Base-by-base conservation (phyloP, 2,888 invertebrate genomes). In the Stenodera caucasica region DNA sequence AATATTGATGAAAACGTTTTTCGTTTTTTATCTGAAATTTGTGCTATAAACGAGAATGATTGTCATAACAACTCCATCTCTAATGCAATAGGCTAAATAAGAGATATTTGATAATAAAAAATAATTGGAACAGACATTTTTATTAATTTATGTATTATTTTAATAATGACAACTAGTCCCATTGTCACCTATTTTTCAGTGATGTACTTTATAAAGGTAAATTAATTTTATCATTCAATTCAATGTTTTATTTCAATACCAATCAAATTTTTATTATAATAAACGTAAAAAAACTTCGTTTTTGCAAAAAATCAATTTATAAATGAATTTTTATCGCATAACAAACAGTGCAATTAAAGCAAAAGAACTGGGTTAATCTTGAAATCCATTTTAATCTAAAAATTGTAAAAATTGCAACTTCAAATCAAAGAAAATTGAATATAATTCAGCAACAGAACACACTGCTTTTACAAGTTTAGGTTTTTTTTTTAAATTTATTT, bases 1-100 rank as follows among this genome's bases (percentile, higher is more conserved):
- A 83, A 75, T 83, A 83, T 70, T 84, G 75, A 79, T 55, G 49
- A 15, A 21, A 18, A 1, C n/a, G n/a, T n/a, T n/a, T n/a, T n/a
- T n/a, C n/a, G n/a, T n/a, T n/a, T n/a, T n/a, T n/a, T n/a, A n/a
- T n/a, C n/a, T n/a, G n/a, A n/a, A n/a, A n/a, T n/a, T n/a, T n/a
- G n/a, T n/a, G n/a, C n/a, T n/a, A n/a, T n/a, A n/a, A n/a, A n/a
- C n/a, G n/a, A n/a, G n/a, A n/a, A n/a, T n/a, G n/a, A n/a, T n/a
- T 8, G 30, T 30, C 30, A 30, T 1, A 30, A 6, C 8, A 30
- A 30, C 8, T n/a, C n/a, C n/a, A n/a, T n/a, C n/a, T n/a, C n/a
- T n/a, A n/a, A n/a, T 26, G 26, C 26, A 26, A 26, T 4, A 4
- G 26, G 5, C 2, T 26, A 4, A 5, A 26, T 26, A 26, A 26